These are phyloP conservation scores for Telmatochromis bifrenatus DNA, from an alignment of 2,113 vertebrate genomes.

Conservation along the genomic window DNA sequence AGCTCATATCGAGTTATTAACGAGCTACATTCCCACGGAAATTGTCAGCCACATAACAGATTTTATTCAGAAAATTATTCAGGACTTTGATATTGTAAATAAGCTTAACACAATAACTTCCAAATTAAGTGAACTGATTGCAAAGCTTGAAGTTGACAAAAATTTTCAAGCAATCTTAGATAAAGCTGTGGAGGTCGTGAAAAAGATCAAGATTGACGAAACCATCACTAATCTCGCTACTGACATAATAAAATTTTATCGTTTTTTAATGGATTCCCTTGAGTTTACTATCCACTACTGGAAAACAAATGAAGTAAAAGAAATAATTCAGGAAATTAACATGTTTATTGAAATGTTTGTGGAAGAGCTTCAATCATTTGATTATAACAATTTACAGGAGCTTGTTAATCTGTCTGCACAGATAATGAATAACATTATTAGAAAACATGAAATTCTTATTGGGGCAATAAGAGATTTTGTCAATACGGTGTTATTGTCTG, in stretches of 20 bases:
- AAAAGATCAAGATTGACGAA: slow-evolving; percentile 76
- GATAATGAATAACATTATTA: slow-evolving; percentile 72
- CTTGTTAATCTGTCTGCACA: slow-evolving; percentile 23
- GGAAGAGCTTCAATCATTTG: slow-evolving; percentile 71
- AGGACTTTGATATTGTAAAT: slow-evolving; percentile 70
- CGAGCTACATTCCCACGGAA: slow-evolving; percentile 46
- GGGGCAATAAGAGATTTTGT: slow-evolving; percentile 69
- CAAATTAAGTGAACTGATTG: slow-evolving; percentile 65
- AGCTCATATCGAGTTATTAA: slow-evolving; percentile 41
- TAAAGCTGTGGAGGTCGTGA: slow-evolving; percentile 69
- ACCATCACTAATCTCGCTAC: slow-evolving; percentile 57
- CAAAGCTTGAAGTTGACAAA: slow-evolving; percentile 74
- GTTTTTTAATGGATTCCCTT: slow-evolving; percentile 16
- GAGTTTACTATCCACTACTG: slow-evolving; percentile 54
- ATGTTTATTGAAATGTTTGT: slow-evolving; percentile 61
- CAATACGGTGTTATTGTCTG: slow-evolving; percentile 46
- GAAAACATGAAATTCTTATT: slow-evolving; percentile 72
- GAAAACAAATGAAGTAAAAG: slow-evolving; percentile 71
- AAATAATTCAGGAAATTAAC: slow-evolving; percentile 75
- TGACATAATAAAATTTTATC: slow-evolving; percentile 67
- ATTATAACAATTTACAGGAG: slow-evolving; percentile 58
- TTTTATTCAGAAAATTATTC: slow-evolving; percentile 50
- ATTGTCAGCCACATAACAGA: slow-evolving; percentile 55
- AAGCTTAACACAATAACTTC: slow-evolving; percentile 68
- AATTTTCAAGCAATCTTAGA: slow-evolving; percentile 73